Evolutionary conservation across 1,140 invertebrate genomes (phyloP).

Genomic region (Philotrypesis tridentata): DNA sequence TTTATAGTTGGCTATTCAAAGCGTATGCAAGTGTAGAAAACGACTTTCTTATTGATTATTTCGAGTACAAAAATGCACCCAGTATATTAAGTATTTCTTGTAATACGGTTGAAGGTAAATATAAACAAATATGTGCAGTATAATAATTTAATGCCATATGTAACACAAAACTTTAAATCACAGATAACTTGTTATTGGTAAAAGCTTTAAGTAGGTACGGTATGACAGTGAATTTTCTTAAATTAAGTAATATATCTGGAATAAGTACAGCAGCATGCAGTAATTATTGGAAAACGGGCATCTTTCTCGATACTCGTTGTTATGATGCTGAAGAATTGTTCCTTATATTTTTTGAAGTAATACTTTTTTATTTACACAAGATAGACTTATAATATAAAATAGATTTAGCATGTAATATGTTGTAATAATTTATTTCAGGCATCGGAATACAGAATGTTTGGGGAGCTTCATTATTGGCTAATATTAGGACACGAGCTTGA

Average conservation of each 20-base stretch:
- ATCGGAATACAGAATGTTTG: conserved; percentile 30
- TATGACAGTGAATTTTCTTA: background rate
- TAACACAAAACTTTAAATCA: background rate
- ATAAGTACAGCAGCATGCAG: background rate
- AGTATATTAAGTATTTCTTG: conserved; percentile 2
- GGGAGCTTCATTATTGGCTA: conserved; percentile 34
- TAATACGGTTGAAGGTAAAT: conserved; percentile 18
- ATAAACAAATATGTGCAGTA: background rate
- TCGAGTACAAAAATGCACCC: conserved; percentile 12
- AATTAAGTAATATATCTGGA: too few species aligned
- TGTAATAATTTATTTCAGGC: conserved; percentile 23
- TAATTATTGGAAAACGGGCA: conserved; percentile 16
- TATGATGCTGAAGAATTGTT: background rate
- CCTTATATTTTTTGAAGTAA: conserved; percentile 18
- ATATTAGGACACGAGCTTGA: conserved; percentile 12
- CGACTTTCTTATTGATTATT: conserved; percentile 24
- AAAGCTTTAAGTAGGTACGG: background rate
- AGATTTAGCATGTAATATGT: background rate
- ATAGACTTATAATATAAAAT: background rate
- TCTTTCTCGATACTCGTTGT: conserved; percentile 1
- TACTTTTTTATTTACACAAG: background rate
- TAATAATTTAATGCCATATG: background rate
- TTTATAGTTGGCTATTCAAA: background rate
- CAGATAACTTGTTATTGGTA: background rate
- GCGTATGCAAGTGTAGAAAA: background rate